A percentile compares a stretch with the other conserved stretches of the same genome.
phyloP scores from a whole-genome alignment of 2,888 invertebrate genomes.

The Drosophila histrio region DNA sequence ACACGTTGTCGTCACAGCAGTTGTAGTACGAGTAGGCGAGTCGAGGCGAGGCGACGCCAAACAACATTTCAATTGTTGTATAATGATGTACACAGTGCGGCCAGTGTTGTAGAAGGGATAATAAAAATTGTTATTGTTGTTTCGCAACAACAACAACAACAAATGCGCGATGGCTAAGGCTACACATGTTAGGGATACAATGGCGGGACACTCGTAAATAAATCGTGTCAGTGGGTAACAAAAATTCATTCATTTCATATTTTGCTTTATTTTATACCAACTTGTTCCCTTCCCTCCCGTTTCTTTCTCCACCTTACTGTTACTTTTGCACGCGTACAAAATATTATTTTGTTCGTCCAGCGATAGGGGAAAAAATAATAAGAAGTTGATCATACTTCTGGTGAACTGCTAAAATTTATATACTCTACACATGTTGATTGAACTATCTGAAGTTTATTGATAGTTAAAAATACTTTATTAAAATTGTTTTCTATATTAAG shows the following conservation, averaged over 20 bases:
- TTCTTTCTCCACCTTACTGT: constrained; percentile 35
- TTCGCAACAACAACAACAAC: constrained; percentile 30
- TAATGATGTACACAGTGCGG: constrained; percentile 78
- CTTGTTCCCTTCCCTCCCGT: not conserved
- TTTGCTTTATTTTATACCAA: constrained; percentile 65
- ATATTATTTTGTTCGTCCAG: constrained; percentile 53
- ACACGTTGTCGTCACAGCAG: constrained; percentile 33
- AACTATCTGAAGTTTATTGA: not conserved
- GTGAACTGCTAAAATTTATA: not conserved
- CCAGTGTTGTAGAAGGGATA: constrained; percentile 68
- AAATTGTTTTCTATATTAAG: too few relatives aligned
- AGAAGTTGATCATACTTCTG: constrained; percentile 33
- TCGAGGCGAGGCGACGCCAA: constrained; percentile 69
- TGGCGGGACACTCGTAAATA: constrained; percentile 75
- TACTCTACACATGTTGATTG: not conserved
- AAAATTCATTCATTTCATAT: constrained; percentile 80
- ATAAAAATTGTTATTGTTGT: constrained; percentile 76
- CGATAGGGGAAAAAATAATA: constrained; percentile 34
- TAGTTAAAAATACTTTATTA: not conserved
- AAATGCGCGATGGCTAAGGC: constrained; percentile 46
- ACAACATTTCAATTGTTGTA: constrained; percentile 81
- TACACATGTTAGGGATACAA: constrained; percentile 57
- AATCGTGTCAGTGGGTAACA: constrained; percentile 80
- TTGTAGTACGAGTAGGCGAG: too few relatives aligned
- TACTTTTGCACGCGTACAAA: constrained; percentile 65